Conservation (phyloP, 2,113 vertebrate species). For the Camelus bactrianus region DNA sequence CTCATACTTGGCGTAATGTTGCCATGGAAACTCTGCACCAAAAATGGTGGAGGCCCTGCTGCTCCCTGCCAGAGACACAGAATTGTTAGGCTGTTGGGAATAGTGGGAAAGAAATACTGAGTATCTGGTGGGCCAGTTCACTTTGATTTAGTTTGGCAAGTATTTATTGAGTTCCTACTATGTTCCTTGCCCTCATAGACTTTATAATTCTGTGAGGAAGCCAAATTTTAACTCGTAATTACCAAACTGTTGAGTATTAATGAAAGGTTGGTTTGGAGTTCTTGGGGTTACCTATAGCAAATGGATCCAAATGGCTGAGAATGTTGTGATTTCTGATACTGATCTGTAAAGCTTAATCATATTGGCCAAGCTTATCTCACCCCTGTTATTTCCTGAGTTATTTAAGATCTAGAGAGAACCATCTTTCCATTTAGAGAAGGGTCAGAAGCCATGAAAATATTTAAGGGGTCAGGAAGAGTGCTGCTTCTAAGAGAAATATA, state of each 20-base stretch:
- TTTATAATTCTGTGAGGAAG: slow-evolving; percentile 34
- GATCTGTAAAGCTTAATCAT: neutral
- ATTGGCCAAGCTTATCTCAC: neutral
- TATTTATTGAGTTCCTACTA: slow-evolving; percentile 2
- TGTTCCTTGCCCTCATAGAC: neutral
- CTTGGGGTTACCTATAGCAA: neutral
- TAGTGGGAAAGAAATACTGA: slow-evolving; percentile 46
- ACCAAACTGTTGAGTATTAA: neutral
- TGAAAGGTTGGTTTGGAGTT: neutral
- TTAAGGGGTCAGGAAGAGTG: slow-evolving; percentile 28
- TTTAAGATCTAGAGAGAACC: neutral
- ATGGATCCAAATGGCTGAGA: neutral
- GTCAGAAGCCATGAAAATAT: slow-evolving; percentile 47
- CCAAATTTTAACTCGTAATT: slow-evolving; percentile 35
- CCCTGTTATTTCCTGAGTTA: neutral
- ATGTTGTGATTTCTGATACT: slow-evolving; percentile 55
- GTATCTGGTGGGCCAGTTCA: neutral
- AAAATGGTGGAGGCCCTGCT: neutral
- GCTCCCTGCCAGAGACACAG: neutral
- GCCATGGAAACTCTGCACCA: neutral
- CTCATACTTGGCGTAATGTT: neutral
- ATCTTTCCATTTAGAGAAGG: slow-evolving; percentile 10
- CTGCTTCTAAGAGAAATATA: slow-evolving; percentile 41
- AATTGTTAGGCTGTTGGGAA: neutral
- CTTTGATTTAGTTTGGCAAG: slow-evolving; percentile 16